Conservation (phyloP, 1,140 invertebrate species). For the Zaprionus ghesquierei region DNA sequence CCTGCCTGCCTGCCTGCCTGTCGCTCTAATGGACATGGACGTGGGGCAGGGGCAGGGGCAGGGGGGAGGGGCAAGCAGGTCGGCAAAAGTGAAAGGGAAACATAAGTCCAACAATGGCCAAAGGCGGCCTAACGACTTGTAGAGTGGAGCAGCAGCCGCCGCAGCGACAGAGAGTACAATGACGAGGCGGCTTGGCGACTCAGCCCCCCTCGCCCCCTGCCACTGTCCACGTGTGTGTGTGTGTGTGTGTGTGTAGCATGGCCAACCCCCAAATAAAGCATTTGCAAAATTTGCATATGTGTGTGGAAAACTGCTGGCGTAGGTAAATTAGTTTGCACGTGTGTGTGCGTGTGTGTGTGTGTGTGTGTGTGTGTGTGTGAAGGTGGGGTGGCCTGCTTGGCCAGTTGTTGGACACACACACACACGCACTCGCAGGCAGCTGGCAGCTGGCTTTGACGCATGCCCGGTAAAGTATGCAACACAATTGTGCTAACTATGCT, state of each 20-base stretch:
- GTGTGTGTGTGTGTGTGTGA: conserved; percentile 12
- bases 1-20: neutral
- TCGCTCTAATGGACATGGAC: conserved; percentile 40
- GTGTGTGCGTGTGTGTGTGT: conserved; percentile 25
- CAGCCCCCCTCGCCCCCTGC: neutral
- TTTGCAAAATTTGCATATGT: conserved; percentile 71
- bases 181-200: conserved; percentile 33
- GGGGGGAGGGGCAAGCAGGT: neutral
- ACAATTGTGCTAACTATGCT: conserved; percentile 79
- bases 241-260: conserved; percentile 17
- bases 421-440: conserved; percentile 2
- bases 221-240: conserved; percentile 1
- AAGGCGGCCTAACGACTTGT: conserved; percentile 65
- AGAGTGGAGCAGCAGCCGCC: conserved; percentile 20
- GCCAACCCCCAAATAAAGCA: conserved; percentile 66
- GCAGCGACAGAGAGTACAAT: no score
- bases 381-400: no score
- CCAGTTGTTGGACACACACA: conserved; percentile 14
- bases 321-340: conserved; percentile 69
- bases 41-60: neutral
- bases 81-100: conserved; percentile 65
- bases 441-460: conserved; percentile 65
- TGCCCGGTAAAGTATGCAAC: conserved; percentile 75
- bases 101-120: conserved; percentile 72
- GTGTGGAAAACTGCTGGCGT: conserved; percentile 71